Evolutionary conservation across 2,797 vertebrate genomes (phyloP), one percentile per base, ranked within the genome.

Genomic region (Paratrypauchen microcephalus): DNA sequence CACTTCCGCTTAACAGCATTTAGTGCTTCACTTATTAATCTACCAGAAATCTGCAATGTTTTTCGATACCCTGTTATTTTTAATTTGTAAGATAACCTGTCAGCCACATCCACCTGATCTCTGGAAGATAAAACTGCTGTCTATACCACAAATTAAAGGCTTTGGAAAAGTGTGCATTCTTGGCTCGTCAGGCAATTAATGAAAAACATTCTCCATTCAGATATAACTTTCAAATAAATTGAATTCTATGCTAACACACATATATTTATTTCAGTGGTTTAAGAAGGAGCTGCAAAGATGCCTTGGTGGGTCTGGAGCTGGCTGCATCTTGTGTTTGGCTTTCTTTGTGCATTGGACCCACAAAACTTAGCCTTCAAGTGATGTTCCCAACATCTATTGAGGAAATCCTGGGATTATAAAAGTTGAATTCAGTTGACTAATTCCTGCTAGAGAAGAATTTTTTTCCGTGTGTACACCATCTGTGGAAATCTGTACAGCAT

Each of bases 181-280:
- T 52, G 19, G 7, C 50, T 52, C 19, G 18, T 19, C 48, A 50
- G 16, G 16, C 47, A 19, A 52, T 39, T 39, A 12, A 39, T 39
- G 36, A 41, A 3, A 7, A 54, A 21, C 50, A 21, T 1, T 21
- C 8, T 9, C n/a, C 21, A 13, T 57, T 28, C 13, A 26, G 55
- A 24, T 28, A 57, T 55, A 13, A 23, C 21, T 21, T 13, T 4
- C 55, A 57, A 24, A 57, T 57, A 24, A 24, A 6, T 57, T 9
- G 8, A 54, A 54, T 55, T 36, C 24, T 28, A 57, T 28, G 13
- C 26, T 26, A 57, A 57, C 55, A 57, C 5, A 56, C 8, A 23
- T 11, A 55, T 83, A 74, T 79, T 47, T 45, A 67, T 88, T 84
- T 66, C 75, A 93, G 92, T 92, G 83, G 92, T 93, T 71, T 92